A percentile compares a stretch with the other conserved stretches of the same genome.
phyloP scores from a whole-genome alignment of 2,797 vertebrate genomes.

The Sebastes minor region DNA sequence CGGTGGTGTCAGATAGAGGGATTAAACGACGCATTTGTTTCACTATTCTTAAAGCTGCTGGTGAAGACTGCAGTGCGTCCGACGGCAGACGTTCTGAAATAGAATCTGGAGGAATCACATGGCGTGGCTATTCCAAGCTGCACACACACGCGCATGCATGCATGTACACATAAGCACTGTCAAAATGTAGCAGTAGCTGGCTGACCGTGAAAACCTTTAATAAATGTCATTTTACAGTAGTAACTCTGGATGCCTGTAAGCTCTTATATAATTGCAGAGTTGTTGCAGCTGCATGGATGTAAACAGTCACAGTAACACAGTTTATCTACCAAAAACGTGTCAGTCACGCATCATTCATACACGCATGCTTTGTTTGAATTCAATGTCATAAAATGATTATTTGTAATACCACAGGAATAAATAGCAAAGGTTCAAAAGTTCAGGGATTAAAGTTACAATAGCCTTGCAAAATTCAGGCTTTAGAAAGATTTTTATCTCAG shows the following conservation, averaged over 20 bases:
- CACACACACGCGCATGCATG: not conserved
- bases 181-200: conserved; percentile 6
- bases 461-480: not conserved
- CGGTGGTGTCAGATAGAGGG: not conserved
- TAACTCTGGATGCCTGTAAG: not conserved
- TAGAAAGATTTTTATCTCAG: not conserved
- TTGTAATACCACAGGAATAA: not conserved
- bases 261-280: not conserved
- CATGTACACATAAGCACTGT: not conserved
- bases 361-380: not conserved
- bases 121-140: conserved; percentile 79
- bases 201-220: not conserved
- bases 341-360: not conserved
- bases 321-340: not conserved
- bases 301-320: not conserved
- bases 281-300: not conserved
- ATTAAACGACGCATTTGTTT: conserved; percentile 24
- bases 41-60: conserved; percentile 54
- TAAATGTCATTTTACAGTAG: not conserved
- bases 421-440: not conserved
- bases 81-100: conserved; percentile 71
- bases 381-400: not conserved
- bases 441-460: not conserved
- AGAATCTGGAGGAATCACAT: conserved; percentile 80
- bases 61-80: conserved; percentile 33